Conservation (phyloP, 2,888 invertebrate species). For the Gasteruption jaculator region DNA sequence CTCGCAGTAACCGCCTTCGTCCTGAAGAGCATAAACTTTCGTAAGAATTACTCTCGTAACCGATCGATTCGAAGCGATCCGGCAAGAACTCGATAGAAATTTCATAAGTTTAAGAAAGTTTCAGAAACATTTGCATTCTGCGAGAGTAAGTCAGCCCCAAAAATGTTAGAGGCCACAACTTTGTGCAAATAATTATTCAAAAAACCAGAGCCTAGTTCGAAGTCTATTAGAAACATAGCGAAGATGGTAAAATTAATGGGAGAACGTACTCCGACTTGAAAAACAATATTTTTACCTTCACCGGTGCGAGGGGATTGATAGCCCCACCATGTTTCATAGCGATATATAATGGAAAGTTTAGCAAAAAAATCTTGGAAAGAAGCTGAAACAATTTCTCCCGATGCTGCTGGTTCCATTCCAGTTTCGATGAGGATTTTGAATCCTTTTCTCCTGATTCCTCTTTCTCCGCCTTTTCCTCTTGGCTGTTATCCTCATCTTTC, state of each 20-base stretch:
- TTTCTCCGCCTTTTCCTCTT: conserved; percentile 42
- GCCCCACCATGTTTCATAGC: conserved; percentile 77
- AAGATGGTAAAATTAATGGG: conserved; percentile 3
- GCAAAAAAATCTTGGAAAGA: conserved; percentile 81
- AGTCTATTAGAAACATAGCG: no score
- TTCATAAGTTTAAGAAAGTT: not conserved
- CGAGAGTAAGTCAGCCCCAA: not conserved
- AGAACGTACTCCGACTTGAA: not conserved
- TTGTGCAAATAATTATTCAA: no score
- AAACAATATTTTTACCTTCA: conserved; percentile 36
- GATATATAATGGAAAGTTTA: conserved; percentile 86
- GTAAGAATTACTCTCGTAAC: not conserved
- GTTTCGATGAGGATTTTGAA: conserved; percentile 24
- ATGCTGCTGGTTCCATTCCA: conserved; percentile 73
- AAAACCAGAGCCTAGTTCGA: no score
- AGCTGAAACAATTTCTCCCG: conserved; percentile 84
- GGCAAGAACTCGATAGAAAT: not conserved
- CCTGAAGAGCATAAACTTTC: conserved; percentile 47
- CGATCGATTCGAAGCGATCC: no score
- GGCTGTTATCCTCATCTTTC: conserved; percentile 43
- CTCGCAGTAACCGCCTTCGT: conserved; percentile 86
- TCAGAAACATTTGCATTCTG: not conserved
- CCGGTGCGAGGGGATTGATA: conserved; percentile 49
- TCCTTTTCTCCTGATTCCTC: conserved; percentile 30
- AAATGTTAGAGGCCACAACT: not conserved